Conservation (phyloP, 2,888 invertebrate genomes). For the Drosophila stalkeri region DNA sequence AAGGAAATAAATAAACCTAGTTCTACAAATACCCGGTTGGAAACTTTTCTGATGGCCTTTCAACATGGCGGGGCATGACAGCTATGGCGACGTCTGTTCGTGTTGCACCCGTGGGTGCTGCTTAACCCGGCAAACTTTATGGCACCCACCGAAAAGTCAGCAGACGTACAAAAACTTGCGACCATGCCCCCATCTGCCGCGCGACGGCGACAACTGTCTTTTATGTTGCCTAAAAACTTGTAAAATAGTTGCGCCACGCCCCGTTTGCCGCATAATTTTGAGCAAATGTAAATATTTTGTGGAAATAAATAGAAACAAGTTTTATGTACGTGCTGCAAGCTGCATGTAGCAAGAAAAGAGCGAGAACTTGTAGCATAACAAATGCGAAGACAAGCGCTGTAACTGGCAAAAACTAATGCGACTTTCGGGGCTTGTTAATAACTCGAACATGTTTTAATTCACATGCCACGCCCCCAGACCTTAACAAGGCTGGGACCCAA, state of each 20-base stretch:
- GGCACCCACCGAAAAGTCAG: conserved; percentile 66
- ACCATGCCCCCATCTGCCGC: conserved; percentile 19
- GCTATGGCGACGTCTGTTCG: conserved; percentile 60
- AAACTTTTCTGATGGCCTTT: conserved; percentile 70
- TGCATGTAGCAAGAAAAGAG: not conserved
- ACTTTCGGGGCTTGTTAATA: conserved; percentile 74
- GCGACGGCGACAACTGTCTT: conserved; percentile 55
- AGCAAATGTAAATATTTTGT: conserved; percentile 75
- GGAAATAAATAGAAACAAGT: conserved; percentile 56
- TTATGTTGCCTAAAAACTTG: conserved; percentile 69
- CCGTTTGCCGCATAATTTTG: conserved; percentile 70
- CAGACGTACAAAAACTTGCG: conserved; percentile 36
- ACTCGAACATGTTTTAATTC: conserved; percentile 77
- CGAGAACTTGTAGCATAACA: conserved; percentile 20
- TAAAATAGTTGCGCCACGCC: conserved; percentile 58
- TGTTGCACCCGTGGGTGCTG: conserved; percentile 68
- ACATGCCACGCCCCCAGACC: conserved; percentile 46
- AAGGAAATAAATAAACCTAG: conserved; percentile 17
- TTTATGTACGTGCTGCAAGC: conserved; percentile 20
- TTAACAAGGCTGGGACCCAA: not conserved
- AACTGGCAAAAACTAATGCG: conserved; percentile 66
- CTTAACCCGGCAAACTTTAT: conserved; percentile 70
- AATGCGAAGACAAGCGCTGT: conserved; percentile 42
- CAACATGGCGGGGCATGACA: conserved; percentile 57
- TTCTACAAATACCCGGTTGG: conserved; percentile 17